These are phyloP conservation scores for Theretra japonica DNA, from an alignment of 2,888 invertebrate genomes.

Conservation along the genomic window DNA sequence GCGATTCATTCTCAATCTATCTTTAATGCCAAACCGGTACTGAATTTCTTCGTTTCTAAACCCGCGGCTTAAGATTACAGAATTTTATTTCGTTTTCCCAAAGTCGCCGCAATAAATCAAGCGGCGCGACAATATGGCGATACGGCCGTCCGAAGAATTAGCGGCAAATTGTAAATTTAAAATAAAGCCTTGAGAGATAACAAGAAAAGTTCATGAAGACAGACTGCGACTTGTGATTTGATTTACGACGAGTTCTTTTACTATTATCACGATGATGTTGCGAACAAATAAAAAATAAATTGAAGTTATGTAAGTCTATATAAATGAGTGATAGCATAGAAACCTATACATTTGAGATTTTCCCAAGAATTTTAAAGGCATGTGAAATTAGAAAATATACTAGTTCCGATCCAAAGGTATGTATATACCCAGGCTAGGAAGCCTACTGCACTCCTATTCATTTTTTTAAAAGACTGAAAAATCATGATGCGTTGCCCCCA, in stretches of 20 bases:
- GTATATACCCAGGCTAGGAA: too few relatives aligned
- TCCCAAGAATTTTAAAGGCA: not conserved
- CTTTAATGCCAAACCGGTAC: slow-evolving; percentile 2
- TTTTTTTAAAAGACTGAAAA: too few relatives aligned
- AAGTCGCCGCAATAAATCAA: slow-evolving; percentile 32
- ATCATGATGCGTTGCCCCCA: too few relatives aligned
- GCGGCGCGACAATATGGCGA: slow-evolving; percentile 31
- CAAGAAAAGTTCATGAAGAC: slow-evolving; percentile 24
- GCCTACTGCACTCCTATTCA: too few relatives aligned
- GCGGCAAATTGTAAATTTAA: slow-evolving; percentile 28
- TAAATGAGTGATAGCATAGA: too few relatives aligned
- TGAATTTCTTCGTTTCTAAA: slow-evolving; percentile 5
- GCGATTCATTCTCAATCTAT: not conserved
- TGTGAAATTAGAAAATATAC: too few relatives aligned
- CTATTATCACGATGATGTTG: not conserved
- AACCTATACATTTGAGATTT: not conserved
- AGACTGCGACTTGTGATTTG: slow-evolving; percentile 15
- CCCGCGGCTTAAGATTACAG: slow-evolving; percentile 20
- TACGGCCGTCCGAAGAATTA: slow-evolving; percentile 31
- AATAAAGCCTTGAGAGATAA: slow-evolving; percentile 22
- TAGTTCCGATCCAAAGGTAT: too few relatives aligned
- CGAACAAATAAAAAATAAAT: not conserved
- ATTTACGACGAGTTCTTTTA: slow-evolving; percentile 1
- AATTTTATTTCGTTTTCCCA: slow-evolving; percentile 23
- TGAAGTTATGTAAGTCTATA: too few relatives aligned